Evolutionary conservation across 2,888 invertebrate species (phyloP), one percentile per base, ranked within the genome.

Genomic region (Philereme vetulata): DNA sequence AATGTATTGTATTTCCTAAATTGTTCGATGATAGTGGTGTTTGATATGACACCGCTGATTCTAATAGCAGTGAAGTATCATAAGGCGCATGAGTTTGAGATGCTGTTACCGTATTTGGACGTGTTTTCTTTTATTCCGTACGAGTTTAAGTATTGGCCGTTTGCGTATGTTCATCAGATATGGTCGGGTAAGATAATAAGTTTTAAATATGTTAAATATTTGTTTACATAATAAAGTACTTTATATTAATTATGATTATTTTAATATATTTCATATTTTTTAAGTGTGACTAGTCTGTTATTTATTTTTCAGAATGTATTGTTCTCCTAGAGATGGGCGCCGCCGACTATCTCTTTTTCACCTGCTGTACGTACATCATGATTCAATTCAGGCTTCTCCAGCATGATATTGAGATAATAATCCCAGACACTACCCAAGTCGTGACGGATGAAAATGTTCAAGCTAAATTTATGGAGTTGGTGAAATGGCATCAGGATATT

Each of bases 271-370:
- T 21, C 1, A 1, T 1, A 21, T 21, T 21, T 21, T 21, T 1
- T 21, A 21, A 1, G 21, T 21, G 2, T 21, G 21, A 21, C 21
- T 21, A 21, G 21, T 1, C 1, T 21, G 21, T 21, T 21, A 21
- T 42, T 42, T n/a, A n/a, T 4, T 45, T 76, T 80, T 42, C 67
- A 84, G 83, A 80, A 70, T 75, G 71, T 61, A 64, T 82, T 51
- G 79, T 77, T 0, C 60, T 80, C 1, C 47, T 80, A 33, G 67
- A 74, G 5, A 71, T 83, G 43, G 75, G 75, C 1, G 79, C 73
- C 5, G 72, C 74, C 0, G 83, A 83, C 36, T 81, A 74, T 10
- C 68, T 83, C 4, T 80, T 77, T 51, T 82, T 78, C 49, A 79
- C 76, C 0, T 82, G 72, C 60, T 81, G 82, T 46, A 78, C 78